Conservation (phyloP, 2,797 vertebrate species). For the Margarornis squamiger region DNA sequence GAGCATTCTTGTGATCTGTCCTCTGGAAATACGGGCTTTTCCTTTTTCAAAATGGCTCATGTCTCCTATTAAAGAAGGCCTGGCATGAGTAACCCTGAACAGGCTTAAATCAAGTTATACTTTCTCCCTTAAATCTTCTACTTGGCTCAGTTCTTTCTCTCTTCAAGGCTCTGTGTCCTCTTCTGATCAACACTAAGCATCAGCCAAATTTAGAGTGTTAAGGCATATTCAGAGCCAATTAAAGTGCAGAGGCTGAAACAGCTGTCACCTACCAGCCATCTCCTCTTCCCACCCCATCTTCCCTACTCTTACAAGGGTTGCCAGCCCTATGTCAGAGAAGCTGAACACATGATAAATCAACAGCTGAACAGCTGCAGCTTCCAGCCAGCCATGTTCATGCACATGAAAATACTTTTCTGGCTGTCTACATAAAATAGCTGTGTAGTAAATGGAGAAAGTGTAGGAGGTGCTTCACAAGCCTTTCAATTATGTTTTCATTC, state of each 20-base stretch:
- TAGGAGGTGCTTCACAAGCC: neutral
- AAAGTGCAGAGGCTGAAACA: conserved; percentile 9
- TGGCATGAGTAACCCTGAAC: neutral
- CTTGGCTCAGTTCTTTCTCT: neutral
- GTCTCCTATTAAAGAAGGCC: neutral
- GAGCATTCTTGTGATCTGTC: neutral
- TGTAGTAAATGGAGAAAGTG: neutral
- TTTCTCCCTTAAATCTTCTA: neutral
- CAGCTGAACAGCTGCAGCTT: conserved; percentile 56
- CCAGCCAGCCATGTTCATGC: neutral
- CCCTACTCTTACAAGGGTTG: neutral
- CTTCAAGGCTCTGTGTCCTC: neutral
- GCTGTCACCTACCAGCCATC: neutral
- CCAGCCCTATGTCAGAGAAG: neutral
- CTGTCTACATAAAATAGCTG: neutral
- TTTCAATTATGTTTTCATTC: neutral
- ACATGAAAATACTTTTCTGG: neutral
- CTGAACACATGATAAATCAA: conserved; percentile 39
- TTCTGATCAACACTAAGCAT: neutral
- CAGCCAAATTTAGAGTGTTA: neutral
- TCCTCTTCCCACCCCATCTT: neutral
- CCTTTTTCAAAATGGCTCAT: neutral
- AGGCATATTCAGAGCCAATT: neutral
- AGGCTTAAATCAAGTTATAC: neutral
- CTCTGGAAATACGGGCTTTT: neutral